phyloP scores from a whole-genome alignment of 2,888 invertebrate species.

The Pammene fasciana region DNA sequence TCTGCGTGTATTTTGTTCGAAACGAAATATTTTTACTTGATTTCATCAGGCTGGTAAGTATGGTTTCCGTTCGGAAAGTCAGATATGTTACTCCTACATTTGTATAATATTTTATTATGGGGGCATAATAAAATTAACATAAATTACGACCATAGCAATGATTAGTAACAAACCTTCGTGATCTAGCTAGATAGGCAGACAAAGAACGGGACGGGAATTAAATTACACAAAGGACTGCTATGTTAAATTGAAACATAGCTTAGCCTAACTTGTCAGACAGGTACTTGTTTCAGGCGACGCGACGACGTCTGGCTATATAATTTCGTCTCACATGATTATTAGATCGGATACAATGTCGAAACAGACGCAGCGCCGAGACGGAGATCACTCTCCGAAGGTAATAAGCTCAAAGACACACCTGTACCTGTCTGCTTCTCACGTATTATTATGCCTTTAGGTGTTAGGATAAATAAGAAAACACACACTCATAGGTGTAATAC shows the following conservation, averaged over 20 bases:
- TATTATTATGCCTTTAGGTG: conserved; percentile 7
- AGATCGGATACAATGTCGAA: conserved; percentile 37
- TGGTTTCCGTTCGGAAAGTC: neutral
- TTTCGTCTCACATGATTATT: conserved; percentile 39
- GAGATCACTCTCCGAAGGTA: conserved; percentile 33
- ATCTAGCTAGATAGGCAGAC: conserved; percentile 31
- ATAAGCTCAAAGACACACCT: conserved; percentile 34
- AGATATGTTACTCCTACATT: conserved; percentile 9
- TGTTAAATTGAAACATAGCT: conserved; percentile 43
- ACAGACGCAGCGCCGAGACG: conserved; percentile 27
- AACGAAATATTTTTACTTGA: conserved; percentile 16
- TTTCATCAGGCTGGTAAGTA: conserved; percentile 10
- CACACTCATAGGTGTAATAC: too few relatives aligned
- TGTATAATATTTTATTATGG: neutral
- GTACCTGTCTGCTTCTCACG: conserved; percentile 21
- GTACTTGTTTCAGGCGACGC: conserved; percentile 53
- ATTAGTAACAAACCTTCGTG: conserved; percentile 34
- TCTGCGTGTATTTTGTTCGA: conserved; percentile 46
- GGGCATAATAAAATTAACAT: conserved; percentile 23
- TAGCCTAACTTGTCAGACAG: conserved; percentile 58
- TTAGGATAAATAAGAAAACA: conserved; percentile 5
- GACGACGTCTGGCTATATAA: conserved; percentile 48
- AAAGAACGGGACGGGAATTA: conserved; percentile 27
- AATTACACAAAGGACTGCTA: conserved; percentile 35
- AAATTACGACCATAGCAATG: conserved; percentile 32